phyloP scores from a whole-genome alignment of 2,797 vertebrate genomes.

The Onychomys arenicola region DNA sequence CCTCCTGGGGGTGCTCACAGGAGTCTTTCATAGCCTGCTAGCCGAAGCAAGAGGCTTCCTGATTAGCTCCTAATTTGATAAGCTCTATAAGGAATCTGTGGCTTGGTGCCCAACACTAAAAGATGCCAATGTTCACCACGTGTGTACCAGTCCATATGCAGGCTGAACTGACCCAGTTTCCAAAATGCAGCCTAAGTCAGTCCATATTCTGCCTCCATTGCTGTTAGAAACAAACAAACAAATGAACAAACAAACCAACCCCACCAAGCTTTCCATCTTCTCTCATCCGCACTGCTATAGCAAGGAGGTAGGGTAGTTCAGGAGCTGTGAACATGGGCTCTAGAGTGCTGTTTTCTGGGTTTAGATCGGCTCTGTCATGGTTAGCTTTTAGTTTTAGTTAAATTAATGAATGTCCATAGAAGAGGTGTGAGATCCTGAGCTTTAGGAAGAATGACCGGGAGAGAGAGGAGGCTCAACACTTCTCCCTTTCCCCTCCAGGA shows the following conservation, averaged over 20 bases:
- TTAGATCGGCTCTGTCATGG: not conserved
- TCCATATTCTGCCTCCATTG: not conserved
- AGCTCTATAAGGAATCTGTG: constrained; percentile 18
- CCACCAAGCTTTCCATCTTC: not conserved
- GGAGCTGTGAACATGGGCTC: not conserved
- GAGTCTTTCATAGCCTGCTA: constrained; percentile 37
- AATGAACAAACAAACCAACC: not conserved
- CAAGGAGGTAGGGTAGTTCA: not conserved
- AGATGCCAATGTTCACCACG: not conserved
- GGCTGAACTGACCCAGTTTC: not conserved
- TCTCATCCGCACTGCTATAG: not conserved
- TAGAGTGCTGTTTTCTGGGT: not conserved
- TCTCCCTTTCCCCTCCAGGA: not conserved
- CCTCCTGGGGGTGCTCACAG: not conserved
- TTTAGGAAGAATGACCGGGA: not conserved
- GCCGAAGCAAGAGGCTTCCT: not conserved
- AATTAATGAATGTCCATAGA: not conserved
- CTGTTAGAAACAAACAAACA: not conserved
- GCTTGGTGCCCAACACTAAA: not conserved
- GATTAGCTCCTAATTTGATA: constrained; percentile 41
- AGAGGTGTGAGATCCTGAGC: not conserved
- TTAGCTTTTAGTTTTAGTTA: not conserved
- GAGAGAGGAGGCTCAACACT: not conserved
- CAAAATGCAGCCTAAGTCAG: not conserved
- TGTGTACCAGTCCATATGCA: not conserved